Evolutionary conservation across 2,888 invertebrate genomes (phyloP).

Genomic region (Volucella bombylans): DNA sequence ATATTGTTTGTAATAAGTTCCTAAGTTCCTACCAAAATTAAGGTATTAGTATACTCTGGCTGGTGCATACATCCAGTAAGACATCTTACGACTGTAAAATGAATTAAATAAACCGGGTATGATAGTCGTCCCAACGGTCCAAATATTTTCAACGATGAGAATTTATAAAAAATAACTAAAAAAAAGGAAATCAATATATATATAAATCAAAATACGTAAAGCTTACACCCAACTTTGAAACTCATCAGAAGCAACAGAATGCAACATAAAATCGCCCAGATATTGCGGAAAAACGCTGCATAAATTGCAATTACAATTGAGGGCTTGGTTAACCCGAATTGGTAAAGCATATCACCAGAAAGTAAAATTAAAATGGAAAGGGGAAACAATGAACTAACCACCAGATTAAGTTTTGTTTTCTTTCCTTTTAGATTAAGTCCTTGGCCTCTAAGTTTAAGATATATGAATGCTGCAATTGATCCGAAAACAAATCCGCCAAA

Average conservation of each 20-base stretch:
- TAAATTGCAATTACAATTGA: slow-evolving; percentile 81
- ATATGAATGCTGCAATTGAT: slow-evolving; percentile 76
- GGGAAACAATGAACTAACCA: slow-evolving; percentile 75
- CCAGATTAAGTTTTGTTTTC: slow-evolving; percentile 72
- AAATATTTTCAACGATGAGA: slow-evolving; percentile 76
- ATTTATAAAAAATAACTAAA: slow-evolving; percentile 77
- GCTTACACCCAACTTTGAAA: slow-evolving; percentile 80
- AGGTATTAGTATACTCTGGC: slow-evolving; percentile 77
- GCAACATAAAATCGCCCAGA: slow-evolving; percentile 80
- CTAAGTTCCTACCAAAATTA: slow-evolving; percentile 77
- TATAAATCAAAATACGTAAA: neutral
- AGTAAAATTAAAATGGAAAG: slow-evolving; percentile 74
- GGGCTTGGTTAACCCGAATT: slow-evolving; percentile 78
- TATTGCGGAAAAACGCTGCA: slow-evolving; percentile 80
- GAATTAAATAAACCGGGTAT: slow-evolving; percentile 79
- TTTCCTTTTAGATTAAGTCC: slow-evolving; percentile 67
- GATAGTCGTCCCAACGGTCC: slow-evolving; percentile 78
- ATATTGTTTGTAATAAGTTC: slow-evolving; percentile 14
- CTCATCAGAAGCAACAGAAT: slow-evolving; percentile 77
- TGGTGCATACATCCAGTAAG: slow-evolving; percentile 75
- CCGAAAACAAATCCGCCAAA: slow-evolving; percentile 79
- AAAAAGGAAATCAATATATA: slow-evolving; percentile 4
- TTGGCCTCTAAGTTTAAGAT: slow-evolving; percentile 68
- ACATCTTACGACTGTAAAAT: slow-evolving; percentile 76
- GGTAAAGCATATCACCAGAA: slow-evolving; percentile 78